These are phyloP conservation scores for Hipparchia semele DNA, from an alignment of 2,888 invertebrate genomes.

Conservation along the genomic window DNA sequence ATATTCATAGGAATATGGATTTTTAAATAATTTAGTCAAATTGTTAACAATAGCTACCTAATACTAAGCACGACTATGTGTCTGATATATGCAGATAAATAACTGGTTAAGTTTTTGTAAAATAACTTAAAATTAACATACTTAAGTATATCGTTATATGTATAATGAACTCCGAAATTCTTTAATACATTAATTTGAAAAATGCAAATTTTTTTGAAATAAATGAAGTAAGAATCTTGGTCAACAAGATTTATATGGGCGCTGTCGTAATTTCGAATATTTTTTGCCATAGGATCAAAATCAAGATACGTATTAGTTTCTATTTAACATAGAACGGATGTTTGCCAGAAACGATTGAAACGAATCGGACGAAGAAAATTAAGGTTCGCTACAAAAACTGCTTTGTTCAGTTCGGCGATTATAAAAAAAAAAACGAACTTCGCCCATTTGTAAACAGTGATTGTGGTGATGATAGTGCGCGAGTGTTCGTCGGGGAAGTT, in stretches of 20 bases:
- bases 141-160: background rate
- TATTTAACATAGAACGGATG: slow-evolving; percentile 15
- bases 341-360: slow-evolving; percentile 22
- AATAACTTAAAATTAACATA: background rate
- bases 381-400: slow-evolving; percentile 26
- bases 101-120: background rate
- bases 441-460: slow-evolving; percentile 29
- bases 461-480: slow-evolving; percentile 33
- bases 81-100: no score
- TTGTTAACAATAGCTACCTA: background rate
- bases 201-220: background rate
- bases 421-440: slow-evolving; percentile 29
- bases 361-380: slow-evolving; percentile 36
- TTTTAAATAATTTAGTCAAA: background rate
- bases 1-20: background rate
- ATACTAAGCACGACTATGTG: background rate
- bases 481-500: slow-evolving; percentile 36
- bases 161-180: background rate
- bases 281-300: slow-evolving; percentile 3
- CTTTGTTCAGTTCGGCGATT: slow-evolving; percentile 30
- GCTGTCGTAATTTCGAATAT: background rate
- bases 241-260: background rate
- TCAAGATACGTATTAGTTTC: slow-evolving; percentile 6
- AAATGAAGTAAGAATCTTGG: no score
- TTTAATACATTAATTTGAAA: background rate